phyloP scores from a whole-genome alignment of 2,797 vertebrate species.

The Eulemur coronatus region DNA sequence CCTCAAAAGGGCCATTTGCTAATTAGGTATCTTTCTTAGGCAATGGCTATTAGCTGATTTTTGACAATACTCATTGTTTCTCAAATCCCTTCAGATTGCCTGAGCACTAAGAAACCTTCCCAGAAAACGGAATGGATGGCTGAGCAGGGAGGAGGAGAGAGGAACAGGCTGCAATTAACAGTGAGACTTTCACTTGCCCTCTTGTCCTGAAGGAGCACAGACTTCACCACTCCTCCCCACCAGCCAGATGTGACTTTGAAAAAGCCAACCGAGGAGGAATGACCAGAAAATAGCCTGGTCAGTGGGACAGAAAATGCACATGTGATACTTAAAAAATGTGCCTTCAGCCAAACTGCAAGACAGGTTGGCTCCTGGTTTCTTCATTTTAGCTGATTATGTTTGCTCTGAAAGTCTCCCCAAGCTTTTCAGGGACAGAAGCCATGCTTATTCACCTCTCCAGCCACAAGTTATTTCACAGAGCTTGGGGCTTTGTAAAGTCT shows the following conservation, averaged over 20 bases:
- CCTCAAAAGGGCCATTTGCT: background rate
- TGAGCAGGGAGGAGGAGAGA: background rate
- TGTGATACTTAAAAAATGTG: background rate
- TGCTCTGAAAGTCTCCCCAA: background rate
- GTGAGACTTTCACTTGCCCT: background rate
- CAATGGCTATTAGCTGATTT: background rate
- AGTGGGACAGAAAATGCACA: background rate
- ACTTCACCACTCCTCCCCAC: background rate
- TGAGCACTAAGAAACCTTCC: background rate
- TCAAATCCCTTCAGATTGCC: conserved; percentile 15
- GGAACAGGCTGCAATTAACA: background rate
- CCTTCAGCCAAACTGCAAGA: background rate
- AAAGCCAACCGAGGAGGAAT: background rate
- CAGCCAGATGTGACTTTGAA: background rate
- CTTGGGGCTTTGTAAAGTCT: background rate
- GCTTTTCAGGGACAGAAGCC: background rate
- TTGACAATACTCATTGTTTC: background rate
- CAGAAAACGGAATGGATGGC: background rate
- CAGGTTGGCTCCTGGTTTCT: background rate
- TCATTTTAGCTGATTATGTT: background rate
- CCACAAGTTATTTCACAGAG: background rate
- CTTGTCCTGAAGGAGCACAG: background rate
- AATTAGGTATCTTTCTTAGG: conserved; percentile 38
- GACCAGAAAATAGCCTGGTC: background rate
- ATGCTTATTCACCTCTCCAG: background rate